Percentiles rank a stretch among this genome's conserved stretches.
Conservation (phyloP, 1,140 invertebrate species). For the Samia ricini region DNA sequence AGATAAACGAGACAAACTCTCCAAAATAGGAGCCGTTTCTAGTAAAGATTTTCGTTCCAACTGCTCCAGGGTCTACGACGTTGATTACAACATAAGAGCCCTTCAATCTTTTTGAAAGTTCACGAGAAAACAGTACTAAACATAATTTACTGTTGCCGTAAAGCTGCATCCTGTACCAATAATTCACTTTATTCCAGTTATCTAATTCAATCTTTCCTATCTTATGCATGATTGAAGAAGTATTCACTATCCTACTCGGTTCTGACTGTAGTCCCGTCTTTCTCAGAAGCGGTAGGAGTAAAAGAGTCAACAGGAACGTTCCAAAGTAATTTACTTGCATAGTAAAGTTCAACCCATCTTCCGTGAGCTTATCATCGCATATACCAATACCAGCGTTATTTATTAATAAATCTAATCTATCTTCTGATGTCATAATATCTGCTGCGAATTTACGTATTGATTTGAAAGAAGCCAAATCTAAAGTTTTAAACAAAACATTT, state of each 20-base stretch:
- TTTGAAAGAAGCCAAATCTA: slow-evolving; percentile 83
- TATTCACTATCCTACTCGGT: slow-evolving; percentile 82
- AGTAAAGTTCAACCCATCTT: slow-evolving; percentile 82
- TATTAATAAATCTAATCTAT: slow-evolving; percentile 86
- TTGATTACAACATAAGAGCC: slow-evolving; percentile 76
- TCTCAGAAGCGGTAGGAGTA: slow-evolving; percentile 78
- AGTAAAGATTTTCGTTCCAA: slow-evolving; percentile 77
- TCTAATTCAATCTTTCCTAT: slow-evolving; percentile 69
- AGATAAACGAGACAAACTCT: slow-evolving; percentile 31
- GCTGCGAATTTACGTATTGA: slow-evolving; percentile 83
- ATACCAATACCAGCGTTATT: slow-evolving; percentile 83
- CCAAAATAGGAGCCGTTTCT: slow-evolving; percentile 30
- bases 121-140: slow-evolving; percentile 82
- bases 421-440: slow-evolving; percentile 82
- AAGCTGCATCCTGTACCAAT: slow-evolving; percentile 73
- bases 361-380: slow-evolving; percentile 37
- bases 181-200: slow-evolving; percentile 78
- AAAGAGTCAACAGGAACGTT: slow-evolving; percentile 84
- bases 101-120: slow-evolving; percentile 79
- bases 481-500: slow-evolving; percentile 80
- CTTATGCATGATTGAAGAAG: slow-evolving; percentile 80
- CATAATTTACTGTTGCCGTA: slow-evolving; percentile 86
- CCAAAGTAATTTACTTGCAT: slow-evolving; percentile 82
- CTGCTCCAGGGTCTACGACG: slow-evolving; percentile 79
- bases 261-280: slow-evolving; percentile 50